phyloP scores from a whole-genome alignment of 2,113 vertebrate species.

The Panurus biarmicus region DNA sequence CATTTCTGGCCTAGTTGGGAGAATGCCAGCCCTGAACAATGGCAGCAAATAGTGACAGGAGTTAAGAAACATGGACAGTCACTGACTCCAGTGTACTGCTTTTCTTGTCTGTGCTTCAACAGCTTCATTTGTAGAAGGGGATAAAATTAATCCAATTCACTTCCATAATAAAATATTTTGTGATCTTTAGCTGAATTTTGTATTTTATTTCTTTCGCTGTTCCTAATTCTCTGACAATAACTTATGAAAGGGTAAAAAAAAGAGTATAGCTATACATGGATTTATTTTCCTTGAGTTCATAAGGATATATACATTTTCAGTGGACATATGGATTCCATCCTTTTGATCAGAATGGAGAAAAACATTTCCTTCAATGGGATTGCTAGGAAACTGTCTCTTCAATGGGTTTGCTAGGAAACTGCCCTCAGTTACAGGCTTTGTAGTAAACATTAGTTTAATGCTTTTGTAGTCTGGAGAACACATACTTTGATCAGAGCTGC shows the following conservation, averaged over 20 bases:
- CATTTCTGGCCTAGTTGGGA: background rate
- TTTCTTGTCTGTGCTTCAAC: background rate
- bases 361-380: background rate
- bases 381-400: background rate
- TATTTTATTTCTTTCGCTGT: background rate
- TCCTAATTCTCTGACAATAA: background rate
- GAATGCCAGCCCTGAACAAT: no score
- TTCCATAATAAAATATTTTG: background rate
- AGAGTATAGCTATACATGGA: background rate
- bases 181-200: background rate
- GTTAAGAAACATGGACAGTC: background rate
- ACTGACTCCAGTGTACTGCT: background rate
- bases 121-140: background rate
- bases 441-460: background rate
- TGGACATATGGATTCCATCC: background rate
- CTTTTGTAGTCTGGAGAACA: background rate
- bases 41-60: background rate
- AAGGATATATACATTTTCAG: background rate
- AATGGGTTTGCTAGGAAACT: background rate
- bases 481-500: background rate
- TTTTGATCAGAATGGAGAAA: background rate
- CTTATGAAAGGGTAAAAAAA: background rate
- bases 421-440: background rate
- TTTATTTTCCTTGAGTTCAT: background rate
- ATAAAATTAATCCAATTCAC: background rate